These are phyloP conservation scores for Philonicus albiceps DNA, from an alignment of 2,888 invertebrate genomes.

Conservation along the genomic window DNA sequence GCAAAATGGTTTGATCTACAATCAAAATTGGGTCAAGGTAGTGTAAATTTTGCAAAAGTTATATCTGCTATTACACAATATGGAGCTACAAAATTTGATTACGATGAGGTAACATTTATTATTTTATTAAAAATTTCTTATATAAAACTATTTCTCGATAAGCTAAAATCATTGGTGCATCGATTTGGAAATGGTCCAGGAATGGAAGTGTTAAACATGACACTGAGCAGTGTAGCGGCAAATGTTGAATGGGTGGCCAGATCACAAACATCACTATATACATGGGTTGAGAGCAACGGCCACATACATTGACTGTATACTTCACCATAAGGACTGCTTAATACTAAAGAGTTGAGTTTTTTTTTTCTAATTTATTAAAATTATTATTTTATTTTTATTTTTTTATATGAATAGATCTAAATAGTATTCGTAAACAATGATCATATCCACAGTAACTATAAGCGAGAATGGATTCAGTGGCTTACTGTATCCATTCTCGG, in stretches of 20 bases:
- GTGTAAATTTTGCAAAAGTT: slow-evolving; percentile 62
- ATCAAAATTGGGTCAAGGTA: slow-evolving; percentile 61
- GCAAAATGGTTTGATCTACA: slow-evolving; percentile 64
- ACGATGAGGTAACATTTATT: slow-evolving; percentile 59
- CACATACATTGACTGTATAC: slow-evolving; percentile 56
- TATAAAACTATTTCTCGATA: background rate
- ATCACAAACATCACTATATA: slow-evolving; percentile 62
- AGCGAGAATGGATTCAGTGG: background rate
- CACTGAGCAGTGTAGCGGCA: slow-evolving; percentile 62
- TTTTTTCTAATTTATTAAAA: no score
- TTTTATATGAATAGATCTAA: slow-evolving; percentile 34
- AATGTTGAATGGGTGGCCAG: slow-evolving; percentile 63
- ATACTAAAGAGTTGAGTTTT: slow-evolving; percentile 22
- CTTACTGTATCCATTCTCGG: background rate
- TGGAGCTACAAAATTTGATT: slow-evolving; percentile 64
- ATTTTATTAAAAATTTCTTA: background rate
- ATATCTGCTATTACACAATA: slow-evolving; percentile 64
- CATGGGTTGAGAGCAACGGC: slow-evolving; percentile 62
- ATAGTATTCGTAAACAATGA: slow-evolving; percentile 20
- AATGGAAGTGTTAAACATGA: slow-evolving; percentile 62
- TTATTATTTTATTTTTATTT: slow-evolving; percentile 1
- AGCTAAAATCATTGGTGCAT: slow-evolving; percentile 63
- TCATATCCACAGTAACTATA: slow-evolving; percentile 33
- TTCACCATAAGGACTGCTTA: slow-evolving; percentile 25
- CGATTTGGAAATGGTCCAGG: slow-evolving; percentile 64